phyloP scores from a whole-genome alignment of 1,140 invertebrate species.

The Nomia melanderi region DNA sequence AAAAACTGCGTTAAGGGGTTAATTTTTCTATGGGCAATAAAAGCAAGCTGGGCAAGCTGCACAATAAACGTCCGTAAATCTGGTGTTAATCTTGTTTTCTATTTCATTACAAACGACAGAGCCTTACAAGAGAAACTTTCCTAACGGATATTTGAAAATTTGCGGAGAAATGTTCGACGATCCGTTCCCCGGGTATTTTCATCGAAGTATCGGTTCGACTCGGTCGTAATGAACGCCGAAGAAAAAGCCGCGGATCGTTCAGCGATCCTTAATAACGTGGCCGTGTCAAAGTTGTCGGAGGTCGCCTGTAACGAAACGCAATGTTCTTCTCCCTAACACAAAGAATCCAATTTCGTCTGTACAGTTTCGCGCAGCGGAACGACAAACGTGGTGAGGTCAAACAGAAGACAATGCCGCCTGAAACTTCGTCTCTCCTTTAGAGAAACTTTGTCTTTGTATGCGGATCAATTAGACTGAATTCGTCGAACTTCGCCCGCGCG shows the following conservation, averaged over 20 bases:
- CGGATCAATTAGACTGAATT: conserved; percentile 67
- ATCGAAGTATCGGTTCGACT: no score
- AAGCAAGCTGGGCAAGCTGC: no score
- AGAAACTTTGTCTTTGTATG: conserved; percentile 63
- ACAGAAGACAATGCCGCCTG: conserved; percentile 55
- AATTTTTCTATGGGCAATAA: no score
- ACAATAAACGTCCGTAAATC: no score
- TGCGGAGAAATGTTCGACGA: no score
- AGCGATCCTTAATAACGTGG: neutral
- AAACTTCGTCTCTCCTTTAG: conserved; percentile 48
- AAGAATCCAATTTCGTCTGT: conserved; percentile 37
- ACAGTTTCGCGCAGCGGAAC: conserved; percentile 22
- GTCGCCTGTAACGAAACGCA: conserved; percentile 14
- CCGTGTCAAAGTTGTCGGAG: neutral
- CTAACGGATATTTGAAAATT: neutral
- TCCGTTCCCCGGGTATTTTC: no score
- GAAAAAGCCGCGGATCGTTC: neutral
- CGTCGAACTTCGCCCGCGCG: conserved; percentile 57
- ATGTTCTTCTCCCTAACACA: neutral
- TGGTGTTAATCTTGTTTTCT: no score
- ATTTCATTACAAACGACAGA: no score
- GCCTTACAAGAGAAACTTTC: no score
- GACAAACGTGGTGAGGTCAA: conserved; percentile 49
- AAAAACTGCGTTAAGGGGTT: no score
- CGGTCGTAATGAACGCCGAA: neutral